These are phyloP conservation scores for Octomys mimax DNA, from an alignment of 2,797 vertebrate genomes.

Conservation along the genomic window DNA sequence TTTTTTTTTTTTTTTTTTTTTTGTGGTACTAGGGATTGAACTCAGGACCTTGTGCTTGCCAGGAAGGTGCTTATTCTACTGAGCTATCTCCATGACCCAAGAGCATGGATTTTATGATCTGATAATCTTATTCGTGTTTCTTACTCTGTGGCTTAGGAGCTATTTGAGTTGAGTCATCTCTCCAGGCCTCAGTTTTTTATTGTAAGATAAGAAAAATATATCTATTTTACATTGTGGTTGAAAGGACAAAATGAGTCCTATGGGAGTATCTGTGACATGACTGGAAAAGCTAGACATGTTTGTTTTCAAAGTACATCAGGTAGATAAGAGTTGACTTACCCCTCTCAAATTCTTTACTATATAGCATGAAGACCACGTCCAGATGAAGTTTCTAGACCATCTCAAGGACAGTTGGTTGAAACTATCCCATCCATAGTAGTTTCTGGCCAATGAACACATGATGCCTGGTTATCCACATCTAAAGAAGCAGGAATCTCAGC, in stretches of 20 bases:
- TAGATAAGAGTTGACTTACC: no score
- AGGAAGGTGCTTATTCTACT: no score
- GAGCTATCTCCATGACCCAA: background rate
- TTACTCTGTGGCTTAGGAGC: background rate
- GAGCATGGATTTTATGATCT: background rate
- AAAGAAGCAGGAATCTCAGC: background rate
- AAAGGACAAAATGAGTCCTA: background rate
- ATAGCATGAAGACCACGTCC: background rate
- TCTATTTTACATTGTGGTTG: background rate
- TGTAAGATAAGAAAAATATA: background rate
- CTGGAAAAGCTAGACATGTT: background rate
- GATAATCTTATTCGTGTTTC: background rate
- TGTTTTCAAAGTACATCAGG: background rate
- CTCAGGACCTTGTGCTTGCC: no score
- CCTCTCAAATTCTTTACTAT: background rate
- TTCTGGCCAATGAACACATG: background rate
- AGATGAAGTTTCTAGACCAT: background rate
- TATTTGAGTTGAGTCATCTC: background rate
- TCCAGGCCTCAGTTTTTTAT: background rate
- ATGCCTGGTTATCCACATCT: no score
- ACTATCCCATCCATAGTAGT: background rate
- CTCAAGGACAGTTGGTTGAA: background rate
- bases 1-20: no score
- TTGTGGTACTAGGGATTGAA: no score
- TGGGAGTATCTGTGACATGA: fast-evolving